These are phyloP conservation scores for Drosophila meridionalis DNA, from an alignment of 2,888 invertebrate species.

Conservation along the genomic window DNA sequence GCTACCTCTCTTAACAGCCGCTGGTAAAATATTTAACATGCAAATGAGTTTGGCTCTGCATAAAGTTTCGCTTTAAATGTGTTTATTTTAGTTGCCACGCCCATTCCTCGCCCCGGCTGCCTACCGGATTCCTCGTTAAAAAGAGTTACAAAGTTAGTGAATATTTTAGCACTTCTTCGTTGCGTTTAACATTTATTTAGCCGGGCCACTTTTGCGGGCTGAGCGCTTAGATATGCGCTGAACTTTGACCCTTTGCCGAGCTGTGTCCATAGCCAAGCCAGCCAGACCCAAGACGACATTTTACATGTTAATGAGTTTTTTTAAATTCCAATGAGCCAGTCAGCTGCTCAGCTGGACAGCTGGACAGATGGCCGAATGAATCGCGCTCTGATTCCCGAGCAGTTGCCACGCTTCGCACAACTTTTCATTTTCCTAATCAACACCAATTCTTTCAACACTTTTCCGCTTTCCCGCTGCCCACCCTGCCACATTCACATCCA, in stretches of 20 bases:
- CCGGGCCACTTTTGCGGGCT: slow-evolving; percentile 62
- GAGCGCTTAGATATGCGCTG: slow-evolving; percentile 13
- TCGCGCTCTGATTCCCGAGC: slow-evolving; percentile 9
- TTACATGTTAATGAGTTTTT: slow-evolving; percentile 69
- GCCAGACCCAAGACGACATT: slow-evolving; percentile 16
- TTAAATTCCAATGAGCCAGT: slow-evolving; percentile 57
- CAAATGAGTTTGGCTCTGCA: slow-evolving; percentile 79
- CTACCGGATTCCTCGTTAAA: slow-evolving; percentile 67
- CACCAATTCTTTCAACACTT: slow-evolving; percentile 40
- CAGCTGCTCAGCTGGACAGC: slow-evolving; percentile 11
- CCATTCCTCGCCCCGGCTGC: slow-evolving; percentile 43
- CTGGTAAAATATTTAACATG: slow-evolving; percentile 78
- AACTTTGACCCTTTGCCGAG: slow-evolving; percentile 11
- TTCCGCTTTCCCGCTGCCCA: neutral
- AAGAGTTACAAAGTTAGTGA: slow-evolving; percentile 81
- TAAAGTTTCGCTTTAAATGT: slow-evolving; percentile 80
- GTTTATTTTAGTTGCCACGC: slow-evolving; percentile 79
- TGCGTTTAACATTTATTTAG: slow-evolving; percentile 77
- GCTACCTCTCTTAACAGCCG: slow-evolving; percentile 32
- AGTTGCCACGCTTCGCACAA: neutral
- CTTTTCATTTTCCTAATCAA: slow-evolving; percentile 40
- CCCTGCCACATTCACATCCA: slow-evolving; percentile 17
- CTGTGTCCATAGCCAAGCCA: neutral
- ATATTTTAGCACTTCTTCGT: slow-evolving; percentile 78
- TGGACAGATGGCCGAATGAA: neutral